phyloP scores from a whole-genome alignment of 2,888 invertebrate genomes.

The Harpalus rufipes region DNA sequence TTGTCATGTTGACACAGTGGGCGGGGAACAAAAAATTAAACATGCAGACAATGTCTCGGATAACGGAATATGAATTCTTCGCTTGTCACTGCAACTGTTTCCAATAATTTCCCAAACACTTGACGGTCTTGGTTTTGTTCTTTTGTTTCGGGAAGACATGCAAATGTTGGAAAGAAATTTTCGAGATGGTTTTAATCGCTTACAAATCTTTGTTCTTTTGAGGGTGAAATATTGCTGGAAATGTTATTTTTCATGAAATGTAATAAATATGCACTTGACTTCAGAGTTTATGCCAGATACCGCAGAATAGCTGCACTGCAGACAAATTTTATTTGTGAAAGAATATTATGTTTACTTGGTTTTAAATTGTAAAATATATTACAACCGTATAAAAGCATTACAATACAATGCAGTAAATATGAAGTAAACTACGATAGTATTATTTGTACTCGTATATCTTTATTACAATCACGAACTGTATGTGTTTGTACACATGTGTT shows the following conservation, averaged over 20 bases:
- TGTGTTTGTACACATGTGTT: too few relatives aligned
- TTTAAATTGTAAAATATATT: too few relatives aligned
- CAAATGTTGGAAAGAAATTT: slow-evolving; percentile 15
- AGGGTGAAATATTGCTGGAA: not conserved
- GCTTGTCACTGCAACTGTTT: slow-evolving; percentile 21
- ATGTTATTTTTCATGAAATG: slow-evolving; percentile 6
- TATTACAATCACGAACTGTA: too few relatives aligned
- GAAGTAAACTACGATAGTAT: too few relatives aligned
- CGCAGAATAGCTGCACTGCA: slow-evolving; percentile 23
- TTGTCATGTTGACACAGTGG: slow-evolving; percentile 19
- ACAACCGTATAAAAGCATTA: too few relatives aligned
- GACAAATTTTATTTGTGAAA: slow-evolving; percentile 13
- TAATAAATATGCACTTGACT: slow-evolving; percentile 2
- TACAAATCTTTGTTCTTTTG: slow-evolving; percentile 2
- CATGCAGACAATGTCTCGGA: slow-evolving; percentile 16
- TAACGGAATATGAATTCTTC: slow-evolving; percentile 37
- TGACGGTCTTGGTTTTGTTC: slow-evolving; percentile 15
- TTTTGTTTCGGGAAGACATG: slow-evolving; percentile 21
- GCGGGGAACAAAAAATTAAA: slow-evolving; percentile 19
- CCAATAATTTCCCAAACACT: slow-evolving; percentile 35
- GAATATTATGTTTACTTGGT: not conserved
- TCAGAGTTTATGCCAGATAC: slow-evolving; percentile 8
- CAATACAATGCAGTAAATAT: too few relatives aligned
- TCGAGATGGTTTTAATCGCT: slow-evolving; percentile 2
- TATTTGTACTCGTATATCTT: too few relatives aligned